phyloP scores from a whole-genome alignment of 2,888 invertebrate genomes.

The Chrysolina haemoptera region DNA sequence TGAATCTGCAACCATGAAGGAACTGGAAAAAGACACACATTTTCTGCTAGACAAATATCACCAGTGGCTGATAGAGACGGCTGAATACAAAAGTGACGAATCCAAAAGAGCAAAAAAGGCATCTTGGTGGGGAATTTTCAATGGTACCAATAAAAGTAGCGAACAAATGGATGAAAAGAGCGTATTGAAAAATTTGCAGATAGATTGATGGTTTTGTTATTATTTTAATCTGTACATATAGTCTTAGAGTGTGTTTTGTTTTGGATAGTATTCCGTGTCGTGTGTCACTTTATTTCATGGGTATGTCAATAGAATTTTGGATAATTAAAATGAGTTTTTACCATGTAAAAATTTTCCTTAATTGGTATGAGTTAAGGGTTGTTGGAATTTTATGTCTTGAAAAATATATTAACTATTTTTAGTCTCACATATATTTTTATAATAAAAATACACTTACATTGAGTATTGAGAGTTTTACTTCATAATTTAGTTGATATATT shows the following conservation, averaged over 20 bases:
- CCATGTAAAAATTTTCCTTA: not conserved
- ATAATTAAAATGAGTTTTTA: not conserved
- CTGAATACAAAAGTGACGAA: conserved; percentile 72
- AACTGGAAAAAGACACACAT: conserved; percentile 74
- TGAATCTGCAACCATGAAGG: conserved; percentile 71
- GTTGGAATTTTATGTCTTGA: not conserved
- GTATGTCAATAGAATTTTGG: not conserved
- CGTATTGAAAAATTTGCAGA: conserved; percentile 64
- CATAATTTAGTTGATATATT: too few relatives aligned
- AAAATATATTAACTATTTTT: too few relatives aligned
- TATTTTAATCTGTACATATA: conserved; percentile 18
- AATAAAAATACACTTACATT: not conserved
- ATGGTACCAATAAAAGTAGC: conserved; percentile 51
- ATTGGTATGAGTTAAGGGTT: not conserved
- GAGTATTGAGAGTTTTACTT: not conserved
- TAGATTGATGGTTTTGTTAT: conserved; percentile 58
- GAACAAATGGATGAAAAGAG: conserved; percentile 61
- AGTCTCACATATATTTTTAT: too few relatives aligned
- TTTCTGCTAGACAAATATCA: conserved; percentile 75
- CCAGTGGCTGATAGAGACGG: conserved; percentile 76
- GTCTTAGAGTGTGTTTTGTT: not conserved
- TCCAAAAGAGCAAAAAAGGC: conserved; percentile 65
- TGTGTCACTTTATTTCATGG: not conserved
- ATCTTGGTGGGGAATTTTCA: conserved; percentile 66
- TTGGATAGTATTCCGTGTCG: conserved; percentile 3